Percentiles rank a stretch among this genome's conserved stretches.
Conservation (phyloP, 1,140 invertebrate genomes). For the Ceratoteleas bidentatus region DNA sequence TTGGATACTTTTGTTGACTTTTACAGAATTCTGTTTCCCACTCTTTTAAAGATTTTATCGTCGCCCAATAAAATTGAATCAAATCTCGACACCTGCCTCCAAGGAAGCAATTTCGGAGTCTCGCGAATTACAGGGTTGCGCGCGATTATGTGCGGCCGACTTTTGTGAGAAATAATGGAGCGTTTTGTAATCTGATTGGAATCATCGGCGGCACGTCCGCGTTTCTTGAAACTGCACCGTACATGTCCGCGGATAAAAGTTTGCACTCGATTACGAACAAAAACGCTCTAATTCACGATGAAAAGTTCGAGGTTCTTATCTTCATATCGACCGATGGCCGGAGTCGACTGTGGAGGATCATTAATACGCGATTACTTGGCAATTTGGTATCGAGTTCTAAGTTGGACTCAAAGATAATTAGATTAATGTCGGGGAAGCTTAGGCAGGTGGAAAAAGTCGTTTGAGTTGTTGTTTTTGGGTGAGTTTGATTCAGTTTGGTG, state of each 20-base stretch:
- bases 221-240: constrained; percentile 50
- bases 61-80: constrained; percentile 61
- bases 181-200: constrained; percentile 63
- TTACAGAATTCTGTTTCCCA: no score
- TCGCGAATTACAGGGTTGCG: constrained; percentile 61
- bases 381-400: constrained; percentile 11
- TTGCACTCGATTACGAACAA: neutral
- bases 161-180: constrained; percentile 64
- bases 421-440: constrained; percentile 30
- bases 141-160: constrained; percentile 51
- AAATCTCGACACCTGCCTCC: constrained; percentile 68
- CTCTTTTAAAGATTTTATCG: constrained; percentile 37
- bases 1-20: no score
- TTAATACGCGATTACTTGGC: constrained; percentile 7
- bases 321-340: neutral
- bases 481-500: constrained; percentile 36
- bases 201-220: constrained; percentile 61
- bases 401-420: constrained; percentile 5
- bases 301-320: constrained; percentile 1
- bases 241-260: constrained; percentile 45
- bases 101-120: constrained; percentile 65
- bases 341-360: neutral
- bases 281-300: neutral
- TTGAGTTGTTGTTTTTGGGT: constrained; percentile 4
- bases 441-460: constrained; percentile 23